These are phyloP conservation scores for Sarcoramphus papa DNA, from an alignment of 2,797 vertebrate genomes.

Conservation along the genomic window DNA sequence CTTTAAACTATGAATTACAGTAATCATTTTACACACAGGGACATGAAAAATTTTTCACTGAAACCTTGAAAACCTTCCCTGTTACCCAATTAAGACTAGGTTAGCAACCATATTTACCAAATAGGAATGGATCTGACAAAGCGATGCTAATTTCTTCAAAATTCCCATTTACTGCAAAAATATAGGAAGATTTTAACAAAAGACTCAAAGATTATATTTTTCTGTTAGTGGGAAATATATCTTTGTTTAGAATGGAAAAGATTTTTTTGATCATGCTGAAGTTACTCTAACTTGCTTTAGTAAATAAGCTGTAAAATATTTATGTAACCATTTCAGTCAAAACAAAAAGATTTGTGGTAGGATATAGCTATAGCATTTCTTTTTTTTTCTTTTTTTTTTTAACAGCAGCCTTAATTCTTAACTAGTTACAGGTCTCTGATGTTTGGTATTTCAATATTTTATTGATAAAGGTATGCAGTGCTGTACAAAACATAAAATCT, in stretches of 20 bases:
- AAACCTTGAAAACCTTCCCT: neutral
- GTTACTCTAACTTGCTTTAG: neutral
- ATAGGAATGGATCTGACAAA: neutral
- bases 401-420: neutral
- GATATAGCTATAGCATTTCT: neutral
- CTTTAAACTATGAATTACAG: neutral
- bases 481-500: slow-evolving; percentile 54
- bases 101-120: neutral
- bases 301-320: neutral
- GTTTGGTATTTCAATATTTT: slow-evolving; percentile 42
- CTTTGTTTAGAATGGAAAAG: neutral
- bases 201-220: neutral
- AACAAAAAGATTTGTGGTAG: neutral
- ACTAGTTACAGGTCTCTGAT: neutral
- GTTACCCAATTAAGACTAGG: neutral
- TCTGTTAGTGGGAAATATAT: neutral
- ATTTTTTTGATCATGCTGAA: neutral
- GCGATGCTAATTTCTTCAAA: neutral
- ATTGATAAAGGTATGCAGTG: slow-evolving; percentile 18
- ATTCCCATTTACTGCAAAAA: neutral
- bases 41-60: neutral
- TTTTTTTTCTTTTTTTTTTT: neutral
- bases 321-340: neutral
- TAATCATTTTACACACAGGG: neutral
- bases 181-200: neutral